Evolutionary conservation across 1,140 invertebrate genomes (phyloP).

Genomic region (Nebria ingens): DNA sequence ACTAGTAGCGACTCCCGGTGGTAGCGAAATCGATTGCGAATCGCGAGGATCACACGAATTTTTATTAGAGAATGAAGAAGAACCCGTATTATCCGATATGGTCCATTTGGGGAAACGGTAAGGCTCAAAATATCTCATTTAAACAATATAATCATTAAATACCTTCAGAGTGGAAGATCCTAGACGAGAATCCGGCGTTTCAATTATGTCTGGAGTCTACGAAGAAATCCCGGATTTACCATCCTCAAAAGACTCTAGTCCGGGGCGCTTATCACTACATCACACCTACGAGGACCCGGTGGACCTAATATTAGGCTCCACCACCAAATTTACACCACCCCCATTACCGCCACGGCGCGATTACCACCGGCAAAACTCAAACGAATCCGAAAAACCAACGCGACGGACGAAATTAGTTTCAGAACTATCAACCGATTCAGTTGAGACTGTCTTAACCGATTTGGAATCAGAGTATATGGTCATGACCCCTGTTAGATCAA

Average conservation of each 20-base stretch:
- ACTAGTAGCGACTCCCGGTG: constrained; percentile 33
- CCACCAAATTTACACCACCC: constrained; percentile 19
- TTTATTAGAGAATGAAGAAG: constrained; percentile 8
- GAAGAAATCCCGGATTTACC: constrained; percentile 38
- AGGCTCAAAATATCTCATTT: neutral
- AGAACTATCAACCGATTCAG: constrained; percentile 23
- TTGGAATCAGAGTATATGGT: constrained; percentile 26
- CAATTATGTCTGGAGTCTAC: constrained; percentile 42
- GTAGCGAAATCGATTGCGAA: constrained; percentile 30
- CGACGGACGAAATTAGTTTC: neutral
- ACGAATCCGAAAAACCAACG: neutral
- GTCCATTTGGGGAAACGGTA: neutral
- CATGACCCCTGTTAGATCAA: constrained; percentile 24
- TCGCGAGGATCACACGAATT: neutral
- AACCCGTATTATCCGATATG: constrained; percentile 11
- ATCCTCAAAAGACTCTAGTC: constrained; percentile 10
- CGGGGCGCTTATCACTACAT: neutral
- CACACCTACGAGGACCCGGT: constrained; percentile 29
- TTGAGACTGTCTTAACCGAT: constrained; percentile 22
- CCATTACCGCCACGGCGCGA: constrained; percentile 25
- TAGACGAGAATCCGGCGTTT: constrained; percentile 37
- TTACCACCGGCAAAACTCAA: neutral
- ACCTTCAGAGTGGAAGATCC: constrained; percentile 13
- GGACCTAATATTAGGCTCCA: constrained; percentile 19
- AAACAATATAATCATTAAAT: constrained; percentile 1